Conservation (phyloP, 2,888 invertebrate species). For the Nephrotoma appendiculata region DNA sequence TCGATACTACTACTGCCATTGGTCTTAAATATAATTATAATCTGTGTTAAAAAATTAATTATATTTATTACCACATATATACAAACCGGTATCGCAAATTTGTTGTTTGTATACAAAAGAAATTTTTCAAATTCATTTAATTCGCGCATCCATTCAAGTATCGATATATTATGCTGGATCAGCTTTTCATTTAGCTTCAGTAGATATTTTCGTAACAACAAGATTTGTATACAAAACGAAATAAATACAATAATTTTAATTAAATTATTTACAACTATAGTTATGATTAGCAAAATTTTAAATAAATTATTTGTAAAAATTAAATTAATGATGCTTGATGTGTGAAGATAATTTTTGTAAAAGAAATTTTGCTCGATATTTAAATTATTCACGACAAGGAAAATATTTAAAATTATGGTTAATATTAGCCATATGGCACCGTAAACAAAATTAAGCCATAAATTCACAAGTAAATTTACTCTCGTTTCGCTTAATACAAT, state of each 20-base stretch:
- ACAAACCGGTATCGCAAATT: constrained; percentile 60
- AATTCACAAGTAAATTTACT: constrained; percentile 43
- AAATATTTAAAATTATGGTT: constrained; percentile 46
- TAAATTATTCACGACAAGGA: constrained; percentile 8
- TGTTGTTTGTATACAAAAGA: constrained; percentile 59
- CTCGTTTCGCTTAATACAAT: constrained; percentile 55
- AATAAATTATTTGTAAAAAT: constrained; percentile 18
- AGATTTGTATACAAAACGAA: constrained; percentile 70
- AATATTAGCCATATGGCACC: constrained; percentile 57
- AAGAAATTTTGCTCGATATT: background rate
- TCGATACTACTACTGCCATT: background rate
- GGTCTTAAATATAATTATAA: constrained; percentile 26
- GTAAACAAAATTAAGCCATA: constrained; percentile 58
- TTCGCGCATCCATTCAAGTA: constrained; percentile 72
- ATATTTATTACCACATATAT: constrained; percentile 61
- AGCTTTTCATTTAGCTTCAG: constrained; percentile 56
- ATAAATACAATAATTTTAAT: constrained; percentile 70
- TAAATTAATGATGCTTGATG: background rate
- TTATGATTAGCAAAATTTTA: constrained; percentile 47
- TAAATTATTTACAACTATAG: constrained; percentile 63
- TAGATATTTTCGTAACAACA: constrained; percentile 58
- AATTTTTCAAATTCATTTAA: constrained; percentile 66
- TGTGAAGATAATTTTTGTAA: background rate
- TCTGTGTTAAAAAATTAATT: constrained; percentile 56
- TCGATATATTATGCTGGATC: constrained; percentile 53